Evolutionary conservation across 2,888 invertebrate species (phyloP), one percentile per base, ranked within the genome.

Genomic region (Drosophila kuntzei): DNA sequence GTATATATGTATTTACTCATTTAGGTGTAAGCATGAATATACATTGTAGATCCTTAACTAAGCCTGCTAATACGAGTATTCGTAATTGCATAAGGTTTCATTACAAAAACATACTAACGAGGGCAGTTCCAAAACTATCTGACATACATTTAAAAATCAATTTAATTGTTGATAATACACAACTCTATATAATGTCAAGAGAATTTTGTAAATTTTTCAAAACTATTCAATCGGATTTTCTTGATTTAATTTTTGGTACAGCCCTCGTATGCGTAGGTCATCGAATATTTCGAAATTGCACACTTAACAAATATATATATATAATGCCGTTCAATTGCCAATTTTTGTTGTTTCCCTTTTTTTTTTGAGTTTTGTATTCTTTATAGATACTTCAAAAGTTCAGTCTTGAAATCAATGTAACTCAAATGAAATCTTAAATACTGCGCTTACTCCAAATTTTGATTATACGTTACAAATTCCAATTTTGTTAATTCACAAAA

Each of bases 371-470:
- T n/a, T n/a, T n/a, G n/a, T n/a, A n/a, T n/a, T n/a, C n/a, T 68
- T 54, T 47, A 64, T 71, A 81, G 79, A 86, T 84, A 89, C 83
- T 89, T 83, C 81, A 74, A 87, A 87, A 84, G 87, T 87, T 79
- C 83, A 83, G 83, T 83, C 83, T 83, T 89, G 20, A 67, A 83
- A 87, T 87, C 68, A 83, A 83, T 87, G 59, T 79, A 85, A 87
- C 67, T 61, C 59, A 80, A 76, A 80, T 55, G 49, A 76, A 66
- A 46, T 76, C 65, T 76, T 75, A 80, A 76, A 76, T 76, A 76
- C 80, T 76, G 71, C 66, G 57, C 71, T 71, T 76, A 76, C 50
- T 61, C 34, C 11, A 68, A 73, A 80, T 78, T 78, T 78, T 78
- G 78, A 78, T 78, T 78, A 78, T 80, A 57, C 55, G 57, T 78